Evolutionary conservation across 2,888 invertebrate species (phyloP).

Genomic region (Thereva unica): DNA sequence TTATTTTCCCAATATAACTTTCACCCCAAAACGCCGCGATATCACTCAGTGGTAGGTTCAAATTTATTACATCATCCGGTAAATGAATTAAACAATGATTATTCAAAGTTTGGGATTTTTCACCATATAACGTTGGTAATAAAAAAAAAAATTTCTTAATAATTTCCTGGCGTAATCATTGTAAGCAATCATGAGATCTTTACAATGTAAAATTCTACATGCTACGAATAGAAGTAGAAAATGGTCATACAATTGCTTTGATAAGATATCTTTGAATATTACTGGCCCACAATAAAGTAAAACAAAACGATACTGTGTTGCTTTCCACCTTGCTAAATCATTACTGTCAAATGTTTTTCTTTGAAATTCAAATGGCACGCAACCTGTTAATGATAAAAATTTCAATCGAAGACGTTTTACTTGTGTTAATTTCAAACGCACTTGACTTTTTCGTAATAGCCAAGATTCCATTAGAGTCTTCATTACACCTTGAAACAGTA

Average conservation of each 20-base stretch:
- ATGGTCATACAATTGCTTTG: neutral
- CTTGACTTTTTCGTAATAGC: neutral
- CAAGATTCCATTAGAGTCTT: neutral
- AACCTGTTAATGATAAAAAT: neutral
- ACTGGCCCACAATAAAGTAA: constrained; percentile 10
- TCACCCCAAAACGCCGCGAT: too few species aligned
- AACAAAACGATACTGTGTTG: constrained; percentile 10
- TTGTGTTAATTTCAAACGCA: neutral
- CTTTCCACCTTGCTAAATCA: neutral
- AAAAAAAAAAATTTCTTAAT: neutral
- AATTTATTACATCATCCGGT: too few species aligned
- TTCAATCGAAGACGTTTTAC: neutral
- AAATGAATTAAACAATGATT: too few species aligned
- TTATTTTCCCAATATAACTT: too few species aligned
- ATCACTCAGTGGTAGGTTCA: too few species aligned
- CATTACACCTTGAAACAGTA: neutral
- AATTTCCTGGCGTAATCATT: neutral
- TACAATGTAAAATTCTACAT: neutral
- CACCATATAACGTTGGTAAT: neutral
- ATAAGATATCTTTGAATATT: constrained; percentile 9
- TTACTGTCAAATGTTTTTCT: neutral
- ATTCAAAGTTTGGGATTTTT: too few species aligned
- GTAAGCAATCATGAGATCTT: neutral
- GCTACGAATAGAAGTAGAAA: neutral
- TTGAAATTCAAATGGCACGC: neutral